Evolutionary conservation across 2,888 invertebrate genomes (phyloP).

Genomic region (Neoitamus cyanurus): DNA sequence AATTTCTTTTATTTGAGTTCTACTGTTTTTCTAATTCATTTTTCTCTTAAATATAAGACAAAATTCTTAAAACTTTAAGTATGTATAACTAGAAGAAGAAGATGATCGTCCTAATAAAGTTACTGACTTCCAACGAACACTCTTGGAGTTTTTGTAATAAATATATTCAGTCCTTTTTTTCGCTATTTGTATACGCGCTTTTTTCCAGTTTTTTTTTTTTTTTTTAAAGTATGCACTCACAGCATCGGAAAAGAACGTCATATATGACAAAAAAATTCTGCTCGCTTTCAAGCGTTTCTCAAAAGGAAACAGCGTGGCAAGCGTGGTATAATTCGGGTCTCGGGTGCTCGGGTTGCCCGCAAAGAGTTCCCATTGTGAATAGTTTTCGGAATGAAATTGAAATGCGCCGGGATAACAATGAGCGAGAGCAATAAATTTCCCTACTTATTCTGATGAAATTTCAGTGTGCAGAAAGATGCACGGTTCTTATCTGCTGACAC

Average conservation of each 20-base stretch:
- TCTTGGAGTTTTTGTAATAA: no score
- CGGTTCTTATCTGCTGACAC: conserved; percentile 27
- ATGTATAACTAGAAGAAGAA: no score
- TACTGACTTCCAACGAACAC: no score
- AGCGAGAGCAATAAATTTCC: conserved; percentile 35
- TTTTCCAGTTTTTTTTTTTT: not conserved
- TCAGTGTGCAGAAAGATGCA: not conserved
- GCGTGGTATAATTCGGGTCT: not conserved
- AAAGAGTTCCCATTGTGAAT: conserved; percentile 10
- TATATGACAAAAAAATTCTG: not conserved
- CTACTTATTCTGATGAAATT: conserved; percentile 34
- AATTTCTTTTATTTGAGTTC: no score
- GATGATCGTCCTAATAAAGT: no score
- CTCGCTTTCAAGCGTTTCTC: not conserved
- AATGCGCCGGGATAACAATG: conserved; percentile 40
- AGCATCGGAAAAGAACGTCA: not conserved
- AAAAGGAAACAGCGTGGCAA: not conserved
- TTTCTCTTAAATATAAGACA: no score
- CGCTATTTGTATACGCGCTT: not conserved
- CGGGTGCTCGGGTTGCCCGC: not conserved
- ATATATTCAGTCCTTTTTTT: not conserved
- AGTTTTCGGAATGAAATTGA: conserved; percentile 33
- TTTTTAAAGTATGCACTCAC: not conserved
- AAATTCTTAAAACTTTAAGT: no score
- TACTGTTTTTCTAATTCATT: no score